A percentile compares a stretch with the other conserved stretches of the same genome.
These are phyloP conservation scores for Scatophagus argus DNA, from an alignment of 2,113 vertebrate genomes.

Conservation along the genomic window DNA sequence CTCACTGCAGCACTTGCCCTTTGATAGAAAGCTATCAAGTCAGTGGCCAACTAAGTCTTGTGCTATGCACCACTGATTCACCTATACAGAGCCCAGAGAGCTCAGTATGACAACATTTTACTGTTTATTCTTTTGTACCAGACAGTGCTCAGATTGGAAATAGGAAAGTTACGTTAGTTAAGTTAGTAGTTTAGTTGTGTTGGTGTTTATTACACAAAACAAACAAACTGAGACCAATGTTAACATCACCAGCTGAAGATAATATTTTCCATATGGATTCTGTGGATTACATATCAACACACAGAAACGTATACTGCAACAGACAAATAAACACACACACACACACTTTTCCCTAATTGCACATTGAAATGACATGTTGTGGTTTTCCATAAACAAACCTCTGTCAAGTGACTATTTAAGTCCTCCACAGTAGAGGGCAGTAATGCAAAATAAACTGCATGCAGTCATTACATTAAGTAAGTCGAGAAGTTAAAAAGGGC, in stretches of 20 bases:
- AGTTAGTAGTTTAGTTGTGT: no score
- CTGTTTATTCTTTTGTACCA: background rate
- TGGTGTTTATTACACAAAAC: background rate
- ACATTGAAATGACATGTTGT: background rate
- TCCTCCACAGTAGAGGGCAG: slow-evolving; percentile 1
- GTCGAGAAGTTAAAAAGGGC: background rate
- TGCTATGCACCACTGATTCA: background rate
- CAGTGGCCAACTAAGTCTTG: background rate
- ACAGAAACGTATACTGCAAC: background rate
- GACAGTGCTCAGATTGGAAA: background rate
- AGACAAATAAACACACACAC: no score
- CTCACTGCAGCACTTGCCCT: background rate
- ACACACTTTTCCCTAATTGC: no score
- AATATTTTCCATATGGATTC: background rate
- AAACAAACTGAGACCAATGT: background rate
- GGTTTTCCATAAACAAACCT: background rate
- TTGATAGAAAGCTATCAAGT: background rate
- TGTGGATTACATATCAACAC: background rate
- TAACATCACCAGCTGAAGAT: background rate
- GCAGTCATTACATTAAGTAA: background rate
- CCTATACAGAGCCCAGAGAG: background rate
- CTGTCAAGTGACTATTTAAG: background rate
- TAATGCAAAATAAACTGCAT: background rate
- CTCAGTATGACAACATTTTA: background rate
- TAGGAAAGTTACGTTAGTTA: no score